phyloP scores from a whole-genome alignment of 2,797 vertebrate species.

The Loriculus beryllinus region DNA sequence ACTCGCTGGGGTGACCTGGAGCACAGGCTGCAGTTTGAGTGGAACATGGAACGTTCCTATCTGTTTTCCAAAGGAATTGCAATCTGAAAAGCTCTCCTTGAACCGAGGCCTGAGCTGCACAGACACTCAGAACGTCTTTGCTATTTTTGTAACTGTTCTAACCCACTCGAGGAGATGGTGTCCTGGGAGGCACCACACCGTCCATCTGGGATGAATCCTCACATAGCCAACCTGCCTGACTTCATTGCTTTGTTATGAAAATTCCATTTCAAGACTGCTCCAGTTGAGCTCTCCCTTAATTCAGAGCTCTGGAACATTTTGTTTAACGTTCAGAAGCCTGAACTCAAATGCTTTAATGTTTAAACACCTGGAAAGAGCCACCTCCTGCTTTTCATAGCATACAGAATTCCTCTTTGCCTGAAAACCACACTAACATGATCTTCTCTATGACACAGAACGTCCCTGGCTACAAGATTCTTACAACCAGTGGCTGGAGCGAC shows the following conservation, averaged over 20 bases:
- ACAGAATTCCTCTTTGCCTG: background rate
- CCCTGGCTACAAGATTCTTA: constrained; percentile 95
- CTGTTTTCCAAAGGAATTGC: background rate
- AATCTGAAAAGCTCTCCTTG: background rate
- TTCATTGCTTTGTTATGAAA: background rate
- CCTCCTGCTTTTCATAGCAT: background rate
- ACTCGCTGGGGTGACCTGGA: background rate
- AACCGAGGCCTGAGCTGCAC: background rate
- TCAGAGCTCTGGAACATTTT: background rate
- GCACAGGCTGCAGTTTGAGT: background rate
- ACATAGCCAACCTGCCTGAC: accelerated
- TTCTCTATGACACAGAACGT: constrained; percentile 78
- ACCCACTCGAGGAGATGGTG: background rate
- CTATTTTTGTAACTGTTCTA: background rate
- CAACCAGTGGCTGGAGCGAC: constrained; percentile 86
- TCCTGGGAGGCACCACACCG: background rate
- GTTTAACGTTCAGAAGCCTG: background rate
- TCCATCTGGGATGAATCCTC: accelerated
- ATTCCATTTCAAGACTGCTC: background rate
- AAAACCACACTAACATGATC: background rate
- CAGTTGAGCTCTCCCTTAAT: background rate
- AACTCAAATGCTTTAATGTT: background rate
- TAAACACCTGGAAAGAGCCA: background rate
- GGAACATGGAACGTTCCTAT: background rate
- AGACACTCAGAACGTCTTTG: background rate